Percentiles rank a stretch among this genome's conserved stretches.
These are phyloP conservation scores for Naja naja DNA, from an alignment of 2,113 vertebrate genomes.

Conservation along the genomic window DNA sequence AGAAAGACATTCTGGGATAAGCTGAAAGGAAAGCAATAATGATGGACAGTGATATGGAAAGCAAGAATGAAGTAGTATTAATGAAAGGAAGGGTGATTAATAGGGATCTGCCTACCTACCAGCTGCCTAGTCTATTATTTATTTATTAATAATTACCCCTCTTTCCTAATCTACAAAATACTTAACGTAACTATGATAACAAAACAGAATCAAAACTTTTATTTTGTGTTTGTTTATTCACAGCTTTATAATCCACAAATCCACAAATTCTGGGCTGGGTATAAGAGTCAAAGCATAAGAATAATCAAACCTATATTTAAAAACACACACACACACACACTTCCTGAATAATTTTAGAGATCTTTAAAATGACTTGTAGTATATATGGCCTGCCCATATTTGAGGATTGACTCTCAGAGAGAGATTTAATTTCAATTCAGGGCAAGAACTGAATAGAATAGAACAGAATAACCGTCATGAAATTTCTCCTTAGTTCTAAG, in stretches of 20 bases:
- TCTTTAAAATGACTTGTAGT: neutral
- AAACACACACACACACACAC: neutral
- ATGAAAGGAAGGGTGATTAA: neutral
- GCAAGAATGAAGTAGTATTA: neutral
- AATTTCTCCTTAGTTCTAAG: too few species aligned
- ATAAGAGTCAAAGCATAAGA: neutral
- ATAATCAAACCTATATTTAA: neutral
- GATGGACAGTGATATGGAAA: neutral
- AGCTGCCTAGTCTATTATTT: neutral
- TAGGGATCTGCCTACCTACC: neutral
- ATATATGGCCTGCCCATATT: neutral
- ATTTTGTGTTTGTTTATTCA: neutral
- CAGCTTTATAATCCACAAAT: neutral
- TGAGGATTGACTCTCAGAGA: neutral
- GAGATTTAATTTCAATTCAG: neutral
- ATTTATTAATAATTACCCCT: neutral
- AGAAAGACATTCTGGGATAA: neutral
- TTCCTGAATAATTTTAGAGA: neutral
- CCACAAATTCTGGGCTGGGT: neutral
- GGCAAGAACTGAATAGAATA: neutral
- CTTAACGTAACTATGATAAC: neutral
- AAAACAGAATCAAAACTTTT: neutral
- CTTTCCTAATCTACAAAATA: neutral
- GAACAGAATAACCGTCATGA: too few species aligned
- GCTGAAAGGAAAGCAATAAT: neutral